Evolutionary conservation across 2,113 vertebrate genomes (phyloP).

Genomic region (Austrofundulus limnaeus): DNA sequence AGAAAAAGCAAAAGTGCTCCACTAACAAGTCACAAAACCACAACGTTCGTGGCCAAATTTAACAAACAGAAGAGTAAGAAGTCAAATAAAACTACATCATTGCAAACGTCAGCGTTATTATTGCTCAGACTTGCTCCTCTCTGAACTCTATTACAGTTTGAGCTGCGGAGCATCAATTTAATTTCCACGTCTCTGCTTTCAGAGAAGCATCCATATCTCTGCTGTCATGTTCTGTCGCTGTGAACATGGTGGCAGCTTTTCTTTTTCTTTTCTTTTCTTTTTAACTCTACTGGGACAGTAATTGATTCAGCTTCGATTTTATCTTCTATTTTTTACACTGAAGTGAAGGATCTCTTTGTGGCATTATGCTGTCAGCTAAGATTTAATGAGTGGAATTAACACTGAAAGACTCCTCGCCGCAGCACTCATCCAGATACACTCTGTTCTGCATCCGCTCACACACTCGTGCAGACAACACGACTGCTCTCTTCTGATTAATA

Average conservation of each 20-base stretch:
- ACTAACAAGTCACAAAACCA: background rate
- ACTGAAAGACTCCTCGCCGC: constrained; percentile 27
- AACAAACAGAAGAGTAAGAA: background rate
- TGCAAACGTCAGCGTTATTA: background rate
- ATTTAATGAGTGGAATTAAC: constrained; percentile 59
- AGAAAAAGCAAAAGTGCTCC: background rate
- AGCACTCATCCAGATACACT: constrained; percentile 23
- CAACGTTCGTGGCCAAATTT: background rate
- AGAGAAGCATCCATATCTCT: constrained; percentile 16
- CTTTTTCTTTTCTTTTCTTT: too few relatives aligned
- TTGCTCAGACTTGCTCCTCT: background rate
- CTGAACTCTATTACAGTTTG: constrained; percentile 4
- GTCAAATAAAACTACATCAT: background rate
- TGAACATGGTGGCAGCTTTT: constrained; percentile 1
- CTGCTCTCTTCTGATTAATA: constrained; percentile 65
- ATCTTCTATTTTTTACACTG: constrained; percentile 2
- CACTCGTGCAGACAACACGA: constrained; percentile 15
- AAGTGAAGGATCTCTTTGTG: constrained; percentile 28
- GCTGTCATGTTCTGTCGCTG: constrained; percentile 25
- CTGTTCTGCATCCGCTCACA: constrained; percentile 8
- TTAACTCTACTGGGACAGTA: constrained; percentile 15
- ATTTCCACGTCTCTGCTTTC: background rate
- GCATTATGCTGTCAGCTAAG: constrained; percentile 48
- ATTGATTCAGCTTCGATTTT: constrained; percentile 32
- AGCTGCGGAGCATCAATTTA: constrained; percentile 12